These are phyloP conservation scores for Albula glossodonta DNA, from an alignment of 2,113 vertebrate species.

Conservation along the genomic window DNA sequence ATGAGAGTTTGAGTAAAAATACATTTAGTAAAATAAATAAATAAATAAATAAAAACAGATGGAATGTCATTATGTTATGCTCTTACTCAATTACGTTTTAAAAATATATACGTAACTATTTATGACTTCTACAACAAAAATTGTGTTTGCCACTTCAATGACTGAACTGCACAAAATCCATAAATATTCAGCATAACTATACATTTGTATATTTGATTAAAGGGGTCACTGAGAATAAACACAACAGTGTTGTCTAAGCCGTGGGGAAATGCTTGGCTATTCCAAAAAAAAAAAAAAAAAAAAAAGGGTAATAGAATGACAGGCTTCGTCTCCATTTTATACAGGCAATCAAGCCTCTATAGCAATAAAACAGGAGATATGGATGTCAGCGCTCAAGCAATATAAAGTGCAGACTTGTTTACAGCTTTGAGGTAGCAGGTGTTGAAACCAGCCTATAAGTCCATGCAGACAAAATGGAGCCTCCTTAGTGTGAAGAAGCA, in stretches of 20 bases:
- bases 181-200: neutral
- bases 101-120: too few relatives aligned
- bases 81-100: too few relatives aligned
- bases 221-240: conserved; percentile 43
- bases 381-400: conserved; percentile 71
- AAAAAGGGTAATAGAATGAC: conserved; percentile 87
- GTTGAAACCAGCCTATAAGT: conserved; percentile 64
- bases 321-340: conserved; percentile 79
- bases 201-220: neutral
- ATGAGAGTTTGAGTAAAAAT: too few relatives aligned
- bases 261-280: conserved; percentile 83
- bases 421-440: conserved; percentile 68
- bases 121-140: neutral
- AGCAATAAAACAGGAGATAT: conserved; percentile 81
- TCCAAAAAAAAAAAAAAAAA: conserved; percentile 79
- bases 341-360: conserved; percentile 84
- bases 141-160: neutral
- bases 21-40: too few relatives aligned
- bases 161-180: neutral
- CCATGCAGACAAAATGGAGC: conserved; percentile 65
- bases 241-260: conserved; percentile 58
- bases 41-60: too few relatives aligned
- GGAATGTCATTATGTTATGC: too few relatives aligned
- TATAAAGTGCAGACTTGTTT: conserved; percentile 78
- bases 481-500: conserved; percentile 69